Evolutionary conservation across 2,888 invertebrate genomes (phyloP).

Genomic region (Drymonia ruficornis): DNA sequence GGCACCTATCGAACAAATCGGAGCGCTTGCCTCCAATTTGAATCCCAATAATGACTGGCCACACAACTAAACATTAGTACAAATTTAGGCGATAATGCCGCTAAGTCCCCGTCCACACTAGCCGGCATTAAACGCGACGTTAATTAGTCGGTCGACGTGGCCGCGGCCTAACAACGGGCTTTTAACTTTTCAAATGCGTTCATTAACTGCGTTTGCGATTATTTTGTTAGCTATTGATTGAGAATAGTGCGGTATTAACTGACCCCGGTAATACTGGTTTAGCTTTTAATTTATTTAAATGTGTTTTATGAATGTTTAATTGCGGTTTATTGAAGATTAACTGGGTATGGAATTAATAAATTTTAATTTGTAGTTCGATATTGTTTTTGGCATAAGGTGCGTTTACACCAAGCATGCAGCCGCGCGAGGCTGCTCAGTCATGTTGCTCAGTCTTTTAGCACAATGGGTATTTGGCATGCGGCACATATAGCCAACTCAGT

Average conservation of each 20-base stretch:
- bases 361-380: too few relatives aligned
- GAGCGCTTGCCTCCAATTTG: constrained; percentile 26
- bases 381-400: too few relatives aligned
- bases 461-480: too few relatives aligned
- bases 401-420: too few relatives aligned
- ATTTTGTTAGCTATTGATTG: constrained; percentile 65
- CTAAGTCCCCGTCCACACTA: constrained; percentile 75
- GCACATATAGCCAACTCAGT: too few relatives aligned
- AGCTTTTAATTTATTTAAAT: constrained; percentile 55
- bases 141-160: constrained; percentile 71
- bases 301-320: constrained; percentile 16
- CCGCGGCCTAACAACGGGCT: constrained; percentile 68
- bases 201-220: constrained; percentile 70
- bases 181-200: constrained; percentile 82
- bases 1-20: not conserved
- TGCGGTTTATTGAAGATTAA: not conserved
- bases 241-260: constrained; percentile 58
- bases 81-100: constrained; percentile 79
- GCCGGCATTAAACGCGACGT: constrained; percentile 64
- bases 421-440: too few relatives aligned
- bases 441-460: too few relatives aligned
- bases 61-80: constrained; percentile 80
- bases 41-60: constrained; percentile 60
- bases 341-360: too few relatives aligned
- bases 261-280: constrained; percentile 42